Evolutionary conservation across 2,797 vertebrate genomes (phyloP), one percentile per base, ranked within the genome.

Genomic region (Cirrhinus mrigala): DNA sequence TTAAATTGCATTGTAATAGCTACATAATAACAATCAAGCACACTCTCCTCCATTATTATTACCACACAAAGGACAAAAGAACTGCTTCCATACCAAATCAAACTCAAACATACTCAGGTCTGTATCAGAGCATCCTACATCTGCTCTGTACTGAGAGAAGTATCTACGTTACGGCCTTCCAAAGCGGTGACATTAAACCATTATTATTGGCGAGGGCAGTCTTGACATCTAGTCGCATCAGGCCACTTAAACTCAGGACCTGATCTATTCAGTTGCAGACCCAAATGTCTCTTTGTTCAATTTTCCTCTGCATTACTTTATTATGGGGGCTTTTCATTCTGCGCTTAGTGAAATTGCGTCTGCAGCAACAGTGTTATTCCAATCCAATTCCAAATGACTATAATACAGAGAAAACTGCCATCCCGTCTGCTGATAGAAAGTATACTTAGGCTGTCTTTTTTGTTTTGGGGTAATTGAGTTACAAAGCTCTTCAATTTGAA

Each of bases 401-500:
- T 18, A 77, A 70, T 82, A 80, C 69, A 85, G 83, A 79, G 82
- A 85, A 85, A 79, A 12, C 69, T 5, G 27, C 44, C 50, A 29
- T 60, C 37, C 44, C 64, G 54, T 83, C 76, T 10, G 0, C 44
- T 44, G 62, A 78, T 50, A 79, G 70, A 70, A 74, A n/a, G 62
- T 37, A 22, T 50, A 78, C 4, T 76, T 66, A 40, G 24, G 79
- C 60, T 50, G 77, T 71, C 77, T 75, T 71, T 86, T 82, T 85
- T 86, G 77, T 90, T 81, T 87, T 58, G 58, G 44, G 74, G 66
- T 83, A 86, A 89, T 87, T 56, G 81, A 80, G 70, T 87, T 85
- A 81, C 71, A 86, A 88, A 90, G 80, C 74, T 79, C 71, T 85
- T 87, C 73, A 86, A 87, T 71, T 74, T 58, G 85, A 22, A 60